Conservation (phyloP, 2,888 invertebrate genomes). For the Neoscelio sp. region DNA sequence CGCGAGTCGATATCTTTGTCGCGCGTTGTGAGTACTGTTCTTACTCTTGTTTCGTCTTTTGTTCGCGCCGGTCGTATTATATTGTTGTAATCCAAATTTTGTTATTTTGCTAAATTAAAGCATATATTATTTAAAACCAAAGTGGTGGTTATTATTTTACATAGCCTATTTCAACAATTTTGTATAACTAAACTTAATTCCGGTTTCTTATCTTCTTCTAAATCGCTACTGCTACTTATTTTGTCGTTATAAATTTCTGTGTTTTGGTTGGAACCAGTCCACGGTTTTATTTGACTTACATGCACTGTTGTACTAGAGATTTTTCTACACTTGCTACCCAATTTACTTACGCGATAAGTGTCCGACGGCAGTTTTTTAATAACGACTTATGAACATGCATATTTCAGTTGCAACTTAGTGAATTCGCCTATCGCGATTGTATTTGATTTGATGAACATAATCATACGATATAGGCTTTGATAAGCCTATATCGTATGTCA, state of each 20-base stretch:
- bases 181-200: too few species aligned
- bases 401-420: conserved; percentile 26
- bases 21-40: too few species aligned
- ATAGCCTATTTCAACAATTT: too few species aligned
- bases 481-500: conserved; percentile 37
- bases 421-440: conserved; percentile 28
- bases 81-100: too few species aligned
- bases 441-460: conserved; percentile 32
- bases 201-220: background rate
- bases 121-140: too few species aligned
- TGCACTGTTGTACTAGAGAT: conserved; percentile 24
- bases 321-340: background rate
- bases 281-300: conserved; percentile 25
- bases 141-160: too few species aligned
- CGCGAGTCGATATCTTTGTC: too few species aligned
- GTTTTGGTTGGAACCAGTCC: background rate
- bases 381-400: conserved; percentile 26
- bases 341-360: conserved; percentile 5
- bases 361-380: conserved; percentile 8
- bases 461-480: too few species aligned
- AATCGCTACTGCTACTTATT: background rate
- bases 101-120: too few species aligned
- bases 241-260: background rate
- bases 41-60: too few species aligned
- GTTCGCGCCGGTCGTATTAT: too few species aligned